Base-by-base conservation (phyloP, 2,113 vertebrate genomes). In the Syrrhaptes paradoxus region DNA sequence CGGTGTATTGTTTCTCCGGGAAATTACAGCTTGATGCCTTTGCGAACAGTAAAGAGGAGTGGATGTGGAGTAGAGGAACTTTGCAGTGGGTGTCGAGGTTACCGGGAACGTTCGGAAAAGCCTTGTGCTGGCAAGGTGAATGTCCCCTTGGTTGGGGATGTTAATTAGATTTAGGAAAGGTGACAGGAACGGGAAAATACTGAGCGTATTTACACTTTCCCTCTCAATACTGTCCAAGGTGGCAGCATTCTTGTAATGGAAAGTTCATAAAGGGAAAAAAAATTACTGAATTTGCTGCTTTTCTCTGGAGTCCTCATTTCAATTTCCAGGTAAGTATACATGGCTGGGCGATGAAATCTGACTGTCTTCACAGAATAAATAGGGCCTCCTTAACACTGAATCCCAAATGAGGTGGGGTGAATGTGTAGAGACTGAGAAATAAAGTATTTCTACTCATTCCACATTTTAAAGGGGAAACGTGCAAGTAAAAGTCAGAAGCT, bases 1-100 rank as follows among this genome's bases (percentile, higher is more conserved):
- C 96, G 68, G 0, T 54, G 71, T 1, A 8, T 77, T 93, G 83
- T 87, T 91, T 95, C 92, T 74, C 51, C 66, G 94, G 52, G 92
- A 96, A 96, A 93, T 93, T 58, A 93, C 83, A 94, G 84, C 70
- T 65, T 5, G 15, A 3, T 38, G 85, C 63, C 61, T 92, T 73
- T 62, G 48, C 22, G 78, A 90, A 61, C 71, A 48, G 48, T 2
- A 9, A 25, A 72, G 26, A 80, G 46, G 28, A 46, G 22, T 58
- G 59, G 48, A 77, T 92, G 77, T 70, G 43, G 51, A 34, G 36
- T 51, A 6, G 16, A 81, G 68, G 58, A 43, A 36, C 57, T 87
- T 85, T 31, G 49, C 28, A 14, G 43, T 17, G 49, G 20, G 25
- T 73, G 32, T 45, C 5, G 38, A n/a, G 59, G 67, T 36, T 45